Evolutionary conservation across 2,797 vertebrate species (phyloP).

Genomic region (Esox masquinongy): DNA sequence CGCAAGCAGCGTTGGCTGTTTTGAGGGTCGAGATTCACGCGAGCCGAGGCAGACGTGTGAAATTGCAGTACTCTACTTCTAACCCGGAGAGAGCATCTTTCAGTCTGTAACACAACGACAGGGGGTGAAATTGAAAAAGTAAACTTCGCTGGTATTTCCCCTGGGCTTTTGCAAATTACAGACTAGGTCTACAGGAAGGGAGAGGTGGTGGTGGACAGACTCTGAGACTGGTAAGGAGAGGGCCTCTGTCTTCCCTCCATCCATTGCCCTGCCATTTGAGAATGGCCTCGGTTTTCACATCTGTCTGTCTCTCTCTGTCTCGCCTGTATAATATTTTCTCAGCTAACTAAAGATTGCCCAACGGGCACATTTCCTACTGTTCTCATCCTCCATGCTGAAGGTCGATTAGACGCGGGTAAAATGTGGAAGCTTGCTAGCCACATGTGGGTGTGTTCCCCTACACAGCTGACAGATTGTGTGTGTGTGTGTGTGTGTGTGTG

Average conservation of each 20-base stretch:
- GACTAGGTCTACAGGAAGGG: constrained; percentile 43
- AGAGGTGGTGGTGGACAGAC: not conserved
- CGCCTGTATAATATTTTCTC: not conserved
- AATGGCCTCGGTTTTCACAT: too few species aligned
- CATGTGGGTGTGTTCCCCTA: not conserved
- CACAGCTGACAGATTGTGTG: not conserved
- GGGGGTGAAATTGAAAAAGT: constrained; percentile 64
- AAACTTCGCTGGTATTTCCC: constrained; percentile 70
- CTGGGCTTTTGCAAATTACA: constrained; percentile 73
- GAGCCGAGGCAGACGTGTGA: constrained; percentile 45
- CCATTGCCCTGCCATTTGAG: too few species aligned
- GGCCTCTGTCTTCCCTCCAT: constrained; percentile 21
- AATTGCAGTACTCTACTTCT: constrained; percentile 48
- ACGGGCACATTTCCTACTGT: not conserved
- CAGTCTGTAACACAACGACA: constrained; percentile 64
- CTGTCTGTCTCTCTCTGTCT: not conserved
- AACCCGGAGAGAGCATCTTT: constrained; percentile 52
- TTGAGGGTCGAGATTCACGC: not conserved
- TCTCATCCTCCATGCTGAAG: not conserved
- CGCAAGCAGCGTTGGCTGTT: not conserved
- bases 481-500: not conserved
- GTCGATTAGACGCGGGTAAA: not conserved
- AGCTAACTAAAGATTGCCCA: not conserved
- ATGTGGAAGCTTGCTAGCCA: not conserved
- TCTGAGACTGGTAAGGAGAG: not conserved